Evolutionary conservation across 1,140 invertebrate species (phyloP).

Genomic region (Solen grandis): DNA sequence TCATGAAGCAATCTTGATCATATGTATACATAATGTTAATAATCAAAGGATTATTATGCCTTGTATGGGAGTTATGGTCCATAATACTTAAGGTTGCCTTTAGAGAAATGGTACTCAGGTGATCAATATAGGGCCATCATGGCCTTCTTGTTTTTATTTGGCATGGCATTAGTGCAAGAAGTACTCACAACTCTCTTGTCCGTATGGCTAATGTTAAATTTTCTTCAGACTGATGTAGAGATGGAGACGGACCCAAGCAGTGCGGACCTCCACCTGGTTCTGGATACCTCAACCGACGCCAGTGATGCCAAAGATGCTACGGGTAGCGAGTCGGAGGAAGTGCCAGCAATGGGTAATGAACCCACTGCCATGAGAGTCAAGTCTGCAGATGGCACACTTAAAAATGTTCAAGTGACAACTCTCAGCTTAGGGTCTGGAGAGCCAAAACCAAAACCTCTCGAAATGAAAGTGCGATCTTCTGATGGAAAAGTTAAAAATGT

Average conservation of each 20-base stretch:
- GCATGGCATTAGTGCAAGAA: too few species aligned
- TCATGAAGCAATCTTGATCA: too few species aligned
- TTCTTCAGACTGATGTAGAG: conserved; percentile 11
- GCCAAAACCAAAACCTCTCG: not conserved
- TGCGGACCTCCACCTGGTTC: conserved; percentile 27
- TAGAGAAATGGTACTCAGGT: too few species aligned
- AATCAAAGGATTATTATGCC: too few species aligned
- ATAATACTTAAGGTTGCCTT: too few species aligned
- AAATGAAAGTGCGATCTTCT: conserved; percentile 31
- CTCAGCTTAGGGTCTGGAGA: conserved; percentile 16
- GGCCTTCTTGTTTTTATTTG: too few species aligned
- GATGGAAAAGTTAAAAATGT: conserved; percentile 49
- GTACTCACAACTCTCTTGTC: too few species aligned
- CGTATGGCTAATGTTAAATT: too few species aligned
- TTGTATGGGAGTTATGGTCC: too few species aligned
- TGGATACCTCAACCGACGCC: conserved; percentile 22
- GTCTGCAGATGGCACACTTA: conserved; percentile 44
- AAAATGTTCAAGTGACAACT: conserved; percentile 49
- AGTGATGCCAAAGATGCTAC: conserved; percentile 82
- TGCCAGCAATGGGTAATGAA: not conserved
- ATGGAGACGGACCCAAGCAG: conserved; percentile 35
- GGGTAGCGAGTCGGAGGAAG: conserved; percentile 87
- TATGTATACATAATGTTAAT: too few species aligned
- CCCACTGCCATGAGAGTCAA: conserved; percentile 19
- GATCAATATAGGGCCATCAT: too few species aligned